A percentile compares a stretch with the other conserved stretches of the same genome.
Conservation (phyloP, 1,140 invertebrate species). For the Hermatobates lingyangjiaoensis region DNA sequence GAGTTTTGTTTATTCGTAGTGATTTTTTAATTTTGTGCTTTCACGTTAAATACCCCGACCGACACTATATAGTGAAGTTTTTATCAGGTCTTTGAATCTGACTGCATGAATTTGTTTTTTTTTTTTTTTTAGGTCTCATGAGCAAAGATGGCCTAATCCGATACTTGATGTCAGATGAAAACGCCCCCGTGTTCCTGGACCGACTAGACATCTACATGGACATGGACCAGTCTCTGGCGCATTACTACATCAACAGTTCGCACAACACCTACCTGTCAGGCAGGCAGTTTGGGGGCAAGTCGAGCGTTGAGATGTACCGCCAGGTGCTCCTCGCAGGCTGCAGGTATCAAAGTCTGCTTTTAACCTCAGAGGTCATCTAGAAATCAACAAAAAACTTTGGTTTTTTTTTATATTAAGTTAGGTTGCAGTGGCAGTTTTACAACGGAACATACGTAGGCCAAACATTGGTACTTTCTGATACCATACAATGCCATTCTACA, state of each 20-base stretch:
- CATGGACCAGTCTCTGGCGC: conserved; percentile 93
- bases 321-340: conserved; percentile 90
- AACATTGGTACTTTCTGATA: too few relatives aligned
- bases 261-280: conserved; percentile 97
- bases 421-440: too few relatives aligned
- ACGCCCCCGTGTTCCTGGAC: conserved; percentile 95
- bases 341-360: too few relatives aligned
- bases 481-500: too few relatives aligned
- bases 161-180: conserved; percentile 98
- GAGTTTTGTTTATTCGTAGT: too few relatives aligned
- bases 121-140: conserved; percentile 35
- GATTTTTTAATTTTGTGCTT: too few relatives aligned
- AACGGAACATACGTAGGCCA: too few relatives aligned
- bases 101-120: background rate
- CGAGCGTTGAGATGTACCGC: conserved; percentile 95
- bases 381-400: background rate
- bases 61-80: too few relatives aligned
- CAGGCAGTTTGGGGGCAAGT: conserved; percentile 92
- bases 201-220: conserved; percentile 94
- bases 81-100: too few relatives aligned
- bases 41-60: too few relatives aligned
- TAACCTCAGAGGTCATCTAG: too few relatives aligned
- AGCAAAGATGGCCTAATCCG: conserved; percentile 89
- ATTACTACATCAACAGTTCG: conserved; percentile 99
- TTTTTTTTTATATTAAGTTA: too few relatives aligned